These are phyloP conservation scores for Notodonta ziczac DNA, from an alignment of 2,888 invertebrate species.

Conservation along the genomic window DNA sequence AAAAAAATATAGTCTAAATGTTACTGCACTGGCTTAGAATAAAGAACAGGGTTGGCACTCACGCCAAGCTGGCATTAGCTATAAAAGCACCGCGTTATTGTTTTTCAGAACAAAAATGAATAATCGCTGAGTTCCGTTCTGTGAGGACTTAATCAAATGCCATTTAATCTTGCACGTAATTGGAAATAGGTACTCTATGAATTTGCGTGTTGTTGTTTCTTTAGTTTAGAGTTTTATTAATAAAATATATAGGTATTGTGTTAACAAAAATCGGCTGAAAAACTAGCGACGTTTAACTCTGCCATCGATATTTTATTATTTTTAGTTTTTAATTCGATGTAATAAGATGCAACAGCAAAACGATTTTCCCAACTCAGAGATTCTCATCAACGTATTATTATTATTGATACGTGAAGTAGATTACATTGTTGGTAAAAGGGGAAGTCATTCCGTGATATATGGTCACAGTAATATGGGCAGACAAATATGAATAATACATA, in stretches of 20 bases:
- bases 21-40: constrained; percentile 28
- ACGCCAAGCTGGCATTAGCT: constrained; percentile 57
- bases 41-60: constrained; percentile 37
- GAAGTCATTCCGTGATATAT: constrained; percentile 65
- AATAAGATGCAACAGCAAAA: background rate
- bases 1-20: constrained; percentile 3
- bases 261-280: too few relatives aligned
- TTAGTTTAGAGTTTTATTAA: too few relatives aligned
- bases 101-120: constrained; percentile 34
- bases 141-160: constrained; percentile 38
- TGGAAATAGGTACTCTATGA: background rate
- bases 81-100: constrained; percentile 38
- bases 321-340: too few relatives aligned
- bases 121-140: constrained; percentile 24
- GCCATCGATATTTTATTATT: too few relatives aligned
- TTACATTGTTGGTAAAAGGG: constrained; percentile 53
- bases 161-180: constrained; percentile 19
- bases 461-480: constrained; percentile 60
- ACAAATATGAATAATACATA: constrained; percentile 79
- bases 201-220: too few relatives aligned
- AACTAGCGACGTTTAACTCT: too few relatives aligned
- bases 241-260: too few relatives aligned
- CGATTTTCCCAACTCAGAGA: background rate
- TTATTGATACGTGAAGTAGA: constrained; percentile 19
- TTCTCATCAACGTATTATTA: constrained; percentile 7